Evolutionary conservation across 2,113 vertebrate genomes (phyloP).

Genomic region (Triplophysa siluroides): DNA sequence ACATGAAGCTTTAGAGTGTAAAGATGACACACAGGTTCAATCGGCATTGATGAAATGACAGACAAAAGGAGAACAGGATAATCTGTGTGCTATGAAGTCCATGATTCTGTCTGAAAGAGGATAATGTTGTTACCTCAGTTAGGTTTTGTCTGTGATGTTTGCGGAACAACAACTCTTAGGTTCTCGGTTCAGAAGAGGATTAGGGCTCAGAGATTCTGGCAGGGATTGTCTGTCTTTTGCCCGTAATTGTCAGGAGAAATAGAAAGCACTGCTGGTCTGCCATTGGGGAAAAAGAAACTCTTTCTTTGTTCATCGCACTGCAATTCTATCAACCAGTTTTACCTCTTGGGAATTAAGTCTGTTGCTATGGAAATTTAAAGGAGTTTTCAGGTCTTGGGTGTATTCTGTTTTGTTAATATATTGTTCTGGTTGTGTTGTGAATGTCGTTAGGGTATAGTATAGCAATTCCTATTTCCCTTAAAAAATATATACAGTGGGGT

Average conservation of each 20-base stretch:
- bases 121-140: constrained; percentile 3
- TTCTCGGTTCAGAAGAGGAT: constrained; percentile 35
- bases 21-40: constrained; percentile 2
- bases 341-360: constrained; percentile 29
- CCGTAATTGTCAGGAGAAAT: constrained; percentile 34
- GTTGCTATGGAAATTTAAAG: constrained; percentile 43
- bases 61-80: constrained; percentile 26
- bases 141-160: constrained; percentile 20
- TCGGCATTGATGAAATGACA: background rate
- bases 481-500: background rate
- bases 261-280: constrained; percentile 22
- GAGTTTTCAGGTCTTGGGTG: constrained; percentile 11
- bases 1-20: background rate
- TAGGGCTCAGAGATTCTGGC: constrained; percentile 34
- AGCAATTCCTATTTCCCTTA: background rate
- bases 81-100: constrained; percentile 33
- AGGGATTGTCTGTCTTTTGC: constrained; percentile 29
- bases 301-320: constrained; percentile 24
- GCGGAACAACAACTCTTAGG: background rate
- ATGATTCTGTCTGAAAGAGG: constrained; percentile 11
- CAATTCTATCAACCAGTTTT: constrained; percentile 15
- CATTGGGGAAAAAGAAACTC: background rate
- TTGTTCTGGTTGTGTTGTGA: background rate
- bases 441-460: background rate
- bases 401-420: background rate